phyloP scores from a whole-genome alignment of 2,113 vertebrate genomes.

The Porphyrio hochstetteri region DNA sequence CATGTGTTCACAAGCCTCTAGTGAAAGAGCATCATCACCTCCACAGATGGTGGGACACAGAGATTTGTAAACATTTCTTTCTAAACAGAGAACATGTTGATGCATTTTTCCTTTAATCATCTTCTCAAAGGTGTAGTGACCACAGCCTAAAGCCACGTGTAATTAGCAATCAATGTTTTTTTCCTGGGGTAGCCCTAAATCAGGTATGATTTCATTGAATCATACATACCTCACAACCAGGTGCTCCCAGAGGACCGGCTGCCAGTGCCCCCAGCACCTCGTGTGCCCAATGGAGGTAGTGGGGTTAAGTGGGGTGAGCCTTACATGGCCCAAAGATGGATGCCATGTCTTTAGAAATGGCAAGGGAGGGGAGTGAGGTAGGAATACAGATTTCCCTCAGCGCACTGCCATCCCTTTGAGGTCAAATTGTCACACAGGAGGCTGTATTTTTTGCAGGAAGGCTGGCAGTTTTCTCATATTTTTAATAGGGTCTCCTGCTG shows the following conservation, averaged over 20 bases:
- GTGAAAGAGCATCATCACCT: neutral
- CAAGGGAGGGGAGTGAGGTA: neutral
- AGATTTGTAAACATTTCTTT: neutral
- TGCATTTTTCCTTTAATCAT: neutral
- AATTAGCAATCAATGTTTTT: neutral
- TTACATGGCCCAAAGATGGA: neutral
- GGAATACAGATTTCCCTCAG: neutral
- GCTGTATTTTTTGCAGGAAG: neutral
- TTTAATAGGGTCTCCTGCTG: neutral
- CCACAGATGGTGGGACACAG: neutral
- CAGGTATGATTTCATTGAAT: neutral
- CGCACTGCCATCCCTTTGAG: neutral
- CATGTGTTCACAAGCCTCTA: neutral
- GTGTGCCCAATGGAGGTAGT: accelerated
- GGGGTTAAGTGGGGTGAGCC: neutral
- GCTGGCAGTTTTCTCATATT: neutral
- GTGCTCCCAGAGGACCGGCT: neutral
- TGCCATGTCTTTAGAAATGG: neutral
- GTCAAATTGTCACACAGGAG: neutral
- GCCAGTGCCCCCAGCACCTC: neutral
- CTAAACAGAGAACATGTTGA: neutral
- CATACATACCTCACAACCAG: neutral
- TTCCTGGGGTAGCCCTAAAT: neutral
- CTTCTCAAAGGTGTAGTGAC: neutral
- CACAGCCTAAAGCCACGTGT: neutral